Percentiles rank a stretch among this genome's conserved stretches.
Evolutionary conservation across 1,140 invertebrate genomes (phyloP).

Genomic region (Vanessa atalanta): DNA sequence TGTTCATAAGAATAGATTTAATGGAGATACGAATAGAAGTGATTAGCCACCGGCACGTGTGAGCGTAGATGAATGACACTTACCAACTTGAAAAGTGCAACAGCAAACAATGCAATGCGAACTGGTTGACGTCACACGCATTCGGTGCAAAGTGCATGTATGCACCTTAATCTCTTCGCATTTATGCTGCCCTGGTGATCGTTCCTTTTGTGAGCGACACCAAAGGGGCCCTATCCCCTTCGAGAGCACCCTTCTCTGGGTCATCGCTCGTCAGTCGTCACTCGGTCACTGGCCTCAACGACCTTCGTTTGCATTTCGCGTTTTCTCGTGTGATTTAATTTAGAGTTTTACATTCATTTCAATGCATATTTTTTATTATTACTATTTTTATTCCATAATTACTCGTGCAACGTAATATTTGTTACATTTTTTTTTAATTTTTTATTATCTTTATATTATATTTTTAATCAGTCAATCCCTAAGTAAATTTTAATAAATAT

Average conservation of each 20-base stretch:
- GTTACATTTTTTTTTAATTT: too few relatives aligned
- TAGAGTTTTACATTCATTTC: neutral
- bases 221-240: constrained; percentile 79
- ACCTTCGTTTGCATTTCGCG: constrained; percentile 44
- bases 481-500: too few relatives aligned
- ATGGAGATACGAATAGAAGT: constrained; percentile 6
- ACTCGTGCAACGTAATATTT: too few relatives aligned
- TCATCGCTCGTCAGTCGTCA: constrained; percentile 68
- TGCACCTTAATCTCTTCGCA: constrained; percentile 69
- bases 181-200: constrained; percentile 71
- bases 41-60: constrained; percentile 4
- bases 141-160: constrained; percentile 79
- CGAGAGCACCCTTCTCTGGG: constrained; percentile 73
- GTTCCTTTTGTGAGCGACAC: constrained; percentile 77
- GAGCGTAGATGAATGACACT: constrained; percentile 38
- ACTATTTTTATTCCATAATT: too few relatives aligned
- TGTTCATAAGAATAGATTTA: neutral
- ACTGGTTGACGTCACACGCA: constrained; percentile 67
- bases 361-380: too few relatives aligned
- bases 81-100: constrained; percentile 53
- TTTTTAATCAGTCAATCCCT: too few relatives aligned
- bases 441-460: too few relatives aligned
- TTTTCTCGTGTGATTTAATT: constrained; percentile 7
- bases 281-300: constrained; percentile 58
- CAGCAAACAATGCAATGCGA: constrained; percentile 70